Conservation (phyloP, 2,113 vertebrate species). For the Helogale parvula region DNA sequence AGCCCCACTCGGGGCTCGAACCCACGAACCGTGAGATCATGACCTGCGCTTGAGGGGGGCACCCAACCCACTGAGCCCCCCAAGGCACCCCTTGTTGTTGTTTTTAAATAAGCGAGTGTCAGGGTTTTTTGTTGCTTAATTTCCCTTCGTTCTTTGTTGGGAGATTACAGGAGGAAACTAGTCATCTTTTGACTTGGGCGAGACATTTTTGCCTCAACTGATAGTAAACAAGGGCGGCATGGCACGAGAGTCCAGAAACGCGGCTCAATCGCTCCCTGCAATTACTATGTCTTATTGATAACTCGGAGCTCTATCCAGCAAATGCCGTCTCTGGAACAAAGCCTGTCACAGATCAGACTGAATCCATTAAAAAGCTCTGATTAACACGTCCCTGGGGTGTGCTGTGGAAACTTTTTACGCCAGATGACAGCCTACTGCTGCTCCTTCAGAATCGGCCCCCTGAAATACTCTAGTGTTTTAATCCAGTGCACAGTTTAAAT, state of each 20-base stretch:
- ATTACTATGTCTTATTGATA: constrained; percentile 91
- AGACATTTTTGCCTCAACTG: constrained; percentile 81
- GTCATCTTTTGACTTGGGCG: constrained; percentile 80
- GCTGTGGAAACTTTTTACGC: constrained; percentile 85
- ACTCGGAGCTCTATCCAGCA: constrained; percentile 87
- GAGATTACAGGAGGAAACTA: constrained; percentile 81
- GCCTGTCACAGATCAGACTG: constrained; percentile 89
- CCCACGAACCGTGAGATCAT: too few relatives aligned
- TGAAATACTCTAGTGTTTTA: constrained; percentile 86
- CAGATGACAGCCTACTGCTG: constrained; percentile 85
- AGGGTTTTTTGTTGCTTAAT: constrained; percentile 76
- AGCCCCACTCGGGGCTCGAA: too few relatives aligned
- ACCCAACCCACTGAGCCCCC: too few relatives aligned
- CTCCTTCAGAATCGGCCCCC: constrained; percentile 83
- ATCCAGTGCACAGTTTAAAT: constrained; percentile 86
- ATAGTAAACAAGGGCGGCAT: constrained; percentile 81
- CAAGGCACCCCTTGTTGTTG: neutral
- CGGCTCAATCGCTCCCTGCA: constrained; percentile 85
- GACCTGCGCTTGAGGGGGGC: too few relatives aligned
- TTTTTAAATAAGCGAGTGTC: constrained; percentile 70
- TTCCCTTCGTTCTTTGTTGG: constrained; percentile 77
- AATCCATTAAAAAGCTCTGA: constrained; percentile 90
- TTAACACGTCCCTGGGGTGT: constrained; percentile 88
- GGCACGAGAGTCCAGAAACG: constrained; percentile 81
- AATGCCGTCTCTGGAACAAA: constrained; percentile 89